Evolutionary conservation across 92 coral and sea anemone species (phyloP), one percentile per base, ranked within the genome.

Genomic region (Hydrozoanthus gracilis): DNA sequence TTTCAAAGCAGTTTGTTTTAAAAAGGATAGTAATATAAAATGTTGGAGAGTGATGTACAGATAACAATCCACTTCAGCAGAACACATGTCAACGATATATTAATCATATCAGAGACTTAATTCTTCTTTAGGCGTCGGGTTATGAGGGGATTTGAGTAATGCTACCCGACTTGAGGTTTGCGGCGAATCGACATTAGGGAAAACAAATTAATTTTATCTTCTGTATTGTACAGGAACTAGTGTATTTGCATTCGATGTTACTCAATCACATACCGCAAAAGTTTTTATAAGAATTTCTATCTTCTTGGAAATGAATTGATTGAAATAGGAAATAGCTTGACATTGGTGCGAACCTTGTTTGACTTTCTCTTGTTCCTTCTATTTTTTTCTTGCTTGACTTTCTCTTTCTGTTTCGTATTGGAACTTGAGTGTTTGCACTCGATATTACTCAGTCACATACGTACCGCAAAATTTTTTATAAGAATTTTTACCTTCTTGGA

Each of bases 161-260:
- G 56, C 51, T n/a, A 54, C 14, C 83, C 46, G 51, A n/a, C 39
- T 62, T n/a, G 84, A 62, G 83, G 84, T 47, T 79, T 79, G 73
- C 55, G 73, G 84, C 20, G 17, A 7, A 75, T 51, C 51, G 39
- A 75, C 71, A 50, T 7, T 51, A 60, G 47, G 8, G 60, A 16
- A 79, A 48, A 49, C 69, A 58, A 78, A 56, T 78, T 78, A 58
- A 60, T 78, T 78, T 8, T 65, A 47, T 79, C 84, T 45, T 61
- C 73, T 18, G 44, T 64, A 48, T 47, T 48, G 73, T 16, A 9
- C 61, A 64, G 18, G 85, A 47, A 9, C 14, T 61, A 14, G 15
- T 15, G 46, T 80, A 80, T 80, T 80, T 48, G 73, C 67, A 47
- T 80, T 80, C 49, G 13, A 62, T 60, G 14, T 47, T 54, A 62